Percentiles rank a stretch among this genome's conserved stretches.
Conservation (phyloP, 2,888 invertebrate species). For the Microctonus hyperodae region DNA sequence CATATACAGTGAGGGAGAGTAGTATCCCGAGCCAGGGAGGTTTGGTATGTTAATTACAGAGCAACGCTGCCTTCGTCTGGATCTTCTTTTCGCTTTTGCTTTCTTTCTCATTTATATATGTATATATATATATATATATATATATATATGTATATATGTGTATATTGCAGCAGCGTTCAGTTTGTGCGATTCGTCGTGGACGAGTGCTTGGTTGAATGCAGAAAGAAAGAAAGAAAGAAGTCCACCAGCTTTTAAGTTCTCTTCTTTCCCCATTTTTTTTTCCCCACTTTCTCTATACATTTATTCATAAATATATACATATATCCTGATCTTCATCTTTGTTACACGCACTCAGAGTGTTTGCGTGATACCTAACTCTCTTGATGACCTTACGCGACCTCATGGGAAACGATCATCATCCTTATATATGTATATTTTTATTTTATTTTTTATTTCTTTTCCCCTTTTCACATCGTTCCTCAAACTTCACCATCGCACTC, state of each 20-base stretch:
- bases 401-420: conserved; percentile 50
- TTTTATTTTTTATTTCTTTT: conserved; percentile 32
- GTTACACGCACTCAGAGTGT: conserved; percentile 43
- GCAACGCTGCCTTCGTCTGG: conserved; percentile 46
- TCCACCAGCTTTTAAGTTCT: conserved; percentile 6
- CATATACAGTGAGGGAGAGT: conserved; percentile 19
- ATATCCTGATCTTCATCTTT: conserved; percentile 34
- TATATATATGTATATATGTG: no score
- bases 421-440: conserved; percentile 16
- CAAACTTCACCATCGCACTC: conserved; percentile 22
- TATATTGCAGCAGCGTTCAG: conserved; percentile 22
- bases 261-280: conserved; percentile 12
- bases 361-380: conserved; percentile 48
- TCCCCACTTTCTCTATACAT: conserved; percentile 34
- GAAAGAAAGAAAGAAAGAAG: conserved; percentile 5
- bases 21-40: conserved; percentile 46
- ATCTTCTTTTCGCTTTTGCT: conserved; percentile 35
- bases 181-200: conserved; percentile 41
- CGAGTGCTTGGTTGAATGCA: conserved; percentile 8
- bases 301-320: not conserved
- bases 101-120: conserved; percentile 26
- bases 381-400: conserved; percentile 58
- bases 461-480: conserved; percentile 21
- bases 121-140: no score
- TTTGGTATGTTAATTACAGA: conserved; percentile 63